Conservation (phyloP, 1,140 invertebrate species). For the Platyscapa corneri region DNA sequence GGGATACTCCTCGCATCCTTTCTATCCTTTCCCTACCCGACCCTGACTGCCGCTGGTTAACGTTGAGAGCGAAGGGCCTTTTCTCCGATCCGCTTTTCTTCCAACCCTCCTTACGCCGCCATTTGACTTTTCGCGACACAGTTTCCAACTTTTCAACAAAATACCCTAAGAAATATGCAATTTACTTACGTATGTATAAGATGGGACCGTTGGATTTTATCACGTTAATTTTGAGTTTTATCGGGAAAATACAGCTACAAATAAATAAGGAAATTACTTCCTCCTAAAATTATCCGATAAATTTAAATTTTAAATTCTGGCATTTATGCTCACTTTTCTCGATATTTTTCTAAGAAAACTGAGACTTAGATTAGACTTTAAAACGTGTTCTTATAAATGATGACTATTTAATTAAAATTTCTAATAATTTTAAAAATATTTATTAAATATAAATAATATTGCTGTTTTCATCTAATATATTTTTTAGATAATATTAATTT, state of each 20-base stretch:
- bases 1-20: conserved; percentile 54
- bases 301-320: background rate
- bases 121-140: background rate
- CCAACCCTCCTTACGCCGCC: background rate
- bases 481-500: too few species aligned
- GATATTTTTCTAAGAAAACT: too few species aligned
- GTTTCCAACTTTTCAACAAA: background rate
- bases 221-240: background rate
- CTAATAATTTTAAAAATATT: too few species aligned
- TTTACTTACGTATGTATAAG: background rate
- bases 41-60: background rate
- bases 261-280: background rate
- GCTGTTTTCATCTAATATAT: too few species aligned
- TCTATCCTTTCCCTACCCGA: conserved; percentile 8
- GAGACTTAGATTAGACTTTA: too few species aligned
- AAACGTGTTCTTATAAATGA: too few species aligned
- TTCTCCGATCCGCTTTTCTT: background rate
- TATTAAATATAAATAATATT: too few species aligned
- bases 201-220: background rate
- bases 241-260: background rate
- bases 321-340: background rate
- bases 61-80: background rate
- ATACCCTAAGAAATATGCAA: background rate
- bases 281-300: background rate
- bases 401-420: too few species aligned